Evolutionary conservation across 2,113 vertebrate species (phyloP), one percentile per base, ranked within the genome.

Genomic region (Saguinus midas): DNA sequence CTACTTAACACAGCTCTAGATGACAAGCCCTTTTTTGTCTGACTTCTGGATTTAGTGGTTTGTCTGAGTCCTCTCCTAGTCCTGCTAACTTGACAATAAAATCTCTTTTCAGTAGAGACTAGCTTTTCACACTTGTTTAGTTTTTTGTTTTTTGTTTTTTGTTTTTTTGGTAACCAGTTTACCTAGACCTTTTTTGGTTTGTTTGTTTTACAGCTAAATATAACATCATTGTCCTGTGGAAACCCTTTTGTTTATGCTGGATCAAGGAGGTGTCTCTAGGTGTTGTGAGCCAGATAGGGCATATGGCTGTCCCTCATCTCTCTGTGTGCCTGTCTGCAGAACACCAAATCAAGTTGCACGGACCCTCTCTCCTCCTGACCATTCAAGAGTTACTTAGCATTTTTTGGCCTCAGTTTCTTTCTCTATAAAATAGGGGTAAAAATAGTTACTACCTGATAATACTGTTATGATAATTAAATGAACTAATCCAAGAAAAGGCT

Each of bases 371-470:
- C 18, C 32, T 91, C 13, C 25, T 86, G 50, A 86, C 4, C 35
- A 64, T 55, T 45, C 21, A 55, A 45, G 20, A 43, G 20, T 90
- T 76, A 90, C n/a, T 90, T 50, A 50, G 80, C 18, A 37, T 50
- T 88, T 86, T 78, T 88, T 82, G 43, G 12, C 40, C 40, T 87
- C 40, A 48, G 12, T 52, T 27, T 73, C 40, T 61, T 76, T 11
- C n/a, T 66, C 57, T 95, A 66, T n/a, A 66, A 84, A 57, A 95
- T 68, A 18, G n/a, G 48, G 37, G 68, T 78, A 90, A 84, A 94
- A 90, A 84, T 32, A 84, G 48, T 78, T 83, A 78, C 45, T 84
- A 68, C 32, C 14, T 78, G 37, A 55, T 21, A 82, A 82, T 82
- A 64, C 17, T 50, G 35, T 64, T 61, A 40, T 61, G 66, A 82